These are phyloP conservation scores for Hyperoodon ampullatus DNA, from an alignment of 2,113 vertebrate genomes.

Conservation along the genomic window DNA sequence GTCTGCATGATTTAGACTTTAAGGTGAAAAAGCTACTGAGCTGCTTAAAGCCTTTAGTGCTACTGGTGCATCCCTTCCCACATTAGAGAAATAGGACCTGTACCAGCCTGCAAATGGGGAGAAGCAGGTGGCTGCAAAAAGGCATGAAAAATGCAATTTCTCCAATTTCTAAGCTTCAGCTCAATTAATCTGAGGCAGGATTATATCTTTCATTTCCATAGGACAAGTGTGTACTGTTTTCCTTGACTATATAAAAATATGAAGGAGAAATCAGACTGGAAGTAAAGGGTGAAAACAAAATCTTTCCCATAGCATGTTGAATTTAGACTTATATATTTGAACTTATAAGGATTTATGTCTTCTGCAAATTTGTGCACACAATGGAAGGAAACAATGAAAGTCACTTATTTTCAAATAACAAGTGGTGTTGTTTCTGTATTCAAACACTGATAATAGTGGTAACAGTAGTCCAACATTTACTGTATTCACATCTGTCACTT, in stretches of 20 bases:
- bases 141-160: background rate
- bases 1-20: conserved; percentile 32
- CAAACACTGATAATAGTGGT: background rate
- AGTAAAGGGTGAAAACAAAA: background rate
- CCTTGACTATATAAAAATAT: background rate
- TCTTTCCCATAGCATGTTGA: background rate
- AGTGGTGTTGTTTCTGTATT: background rate
- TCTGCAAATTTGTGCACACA: background rate
- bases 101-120: background rate
- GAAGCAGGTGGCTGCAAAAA: background rate
- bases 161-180: conserved; percentile 11
- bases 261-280: background rate
- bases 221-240: background rate
- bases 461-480: background rate
- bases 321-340: conserved; percentile 15
- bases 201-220: background rate
- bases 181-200: background rate
- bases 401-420: background rate
- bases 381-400: background rate
- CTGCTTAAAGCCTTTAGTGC: background rate
- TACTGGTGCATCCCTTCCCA: background rate
- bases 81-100: conserved; percentile 14
- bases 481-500: background rate
- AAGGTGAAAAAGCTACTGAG: background rate
- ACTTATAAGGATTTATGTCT: background rate